phyloP scores from a whole-genome alignment of 2,888 invertebrate genomes.

The Ligdia adustata region DNA sequence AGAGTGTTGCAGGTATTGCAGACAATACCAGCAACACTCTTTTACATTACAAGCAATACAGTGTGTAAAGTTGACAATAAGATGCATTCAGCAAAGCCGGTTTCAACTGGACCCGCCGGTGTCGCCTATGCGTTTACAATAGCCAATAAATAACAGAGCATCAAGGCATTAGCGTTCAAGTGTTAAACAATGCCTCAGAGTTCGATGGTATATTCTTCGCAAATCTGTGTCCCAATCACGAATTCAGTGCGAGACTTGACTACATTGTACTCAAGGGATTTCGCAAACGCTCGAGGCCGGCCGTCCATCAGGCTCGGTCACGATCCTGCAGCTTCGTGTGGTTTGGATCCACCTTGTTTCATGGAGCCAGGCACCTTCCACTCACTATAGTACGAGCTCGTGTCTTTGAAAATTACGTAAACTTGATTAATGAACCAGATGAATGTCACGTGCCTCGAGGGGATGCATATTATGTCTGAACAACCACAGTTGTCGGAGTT shows the following conservation, averaged over 20 bases:
- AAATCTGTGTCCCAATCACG: conserved; percentile 69
- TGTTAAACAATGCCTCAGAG: conserved; percentile 50
- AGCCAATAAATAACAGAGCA: conserved; percentile 27
- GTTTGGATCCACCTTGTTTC: conserved; percentile 39
- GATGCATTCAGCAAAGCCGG: conserved; percentile 4
- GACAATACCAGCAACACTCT: too few species aligned
- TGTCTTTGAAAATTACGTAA: conserved; percentile 34
- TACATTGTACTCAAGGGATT: conserved; percentile 62
- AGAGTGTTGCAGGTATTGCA: too few species aligned
- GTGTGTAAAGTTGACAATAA: too few species aligned
- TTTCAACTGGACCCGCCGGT: conserved; percentile 10
- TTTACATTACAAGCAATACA: too few species aligned
- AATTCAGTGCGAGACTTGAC: conserved; percentile 67
- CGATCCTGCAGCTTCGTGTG: conserved; percentile 67
- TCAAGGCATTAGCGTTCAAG: conserved; percentile 38
- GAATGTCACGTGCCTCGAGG: conserved; percentile 16
- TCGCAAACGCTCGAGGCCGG: conserved; percentile 73
- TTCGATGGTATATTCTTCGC: conserved; percentile 65
- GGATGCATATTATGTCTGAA: not conserved
- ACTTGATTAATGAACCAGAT: conserved; percentile 39
- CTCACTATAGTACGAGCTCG: conserved; percentile 40
- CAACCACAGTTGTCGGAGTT: not conserved
- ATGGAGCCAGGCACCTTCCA: conserved; percentile 25
- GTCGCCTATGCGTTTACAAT: conserved; percentile 21
- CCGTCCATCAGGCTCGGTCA: conserved; percentile 65